A percentile compares a stretch with the other conserved stretches of the same genome.
phyloP scores from a whole-genome alignment of 2,888 invertebrate species.

The Clunio marinus region DNA sequence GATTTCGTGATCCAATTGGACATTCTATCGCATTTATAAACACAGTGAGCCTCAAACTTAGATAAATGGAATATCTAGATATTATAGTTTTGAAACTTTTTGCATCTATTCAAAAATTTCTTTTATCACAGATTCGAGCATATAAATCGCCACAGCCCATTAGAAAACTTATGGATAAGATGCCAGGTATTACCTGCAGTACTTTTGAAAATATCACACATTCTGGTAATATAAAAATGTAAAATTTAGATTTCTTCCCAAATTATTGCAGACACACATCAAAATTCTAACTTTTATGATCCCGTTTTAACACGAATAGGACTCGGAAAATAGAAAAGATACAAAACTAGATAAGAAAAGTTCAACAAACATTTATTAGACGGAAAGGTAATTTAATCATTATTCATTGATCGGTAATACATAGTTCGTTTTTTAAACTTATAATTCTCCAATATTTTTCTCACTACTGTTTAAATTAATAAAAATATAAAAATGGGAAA shows the following conservation, averaged over 20 bases:
- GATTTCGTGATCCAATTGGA: background rate
- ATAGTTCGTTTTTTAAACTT: background rate
- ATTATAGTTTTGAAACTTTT: background rate
- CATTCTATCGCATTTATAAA: conserved; percentile 30
- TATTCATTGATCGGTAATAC: background rate
- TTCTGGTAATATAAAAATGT: background rate
- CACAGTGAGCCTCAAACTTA: conserved; percentile 11
- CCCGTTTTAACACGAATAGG: conserved; percentile 24
- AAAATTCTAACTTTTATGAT: conserved; percentile 35
- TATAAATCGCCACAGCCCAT: background rate
- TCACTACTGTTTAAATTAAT: too few species aligned
- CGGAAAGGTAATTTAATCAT: background rate
- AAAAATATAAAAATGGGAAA: too few species aligned
- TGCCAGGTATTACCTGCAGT: conserved; percentile 28
- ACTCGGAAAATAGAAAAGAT: conserved; percentile 21
- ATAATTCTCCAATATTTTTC: conserved; percentile 35
- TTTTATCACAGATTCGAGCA: conserved; percentile 3
- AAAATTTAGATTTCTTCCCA: background rate
- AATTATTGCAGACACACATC: conserved; percentile 26
- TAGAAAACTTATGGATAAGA: conserved; percentile 6
- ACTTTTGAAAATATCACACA: background rate
- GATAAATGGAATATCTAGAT: too few species aligned
- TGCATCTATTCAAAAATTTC: background rate
- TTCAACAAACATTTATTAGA: background rate
- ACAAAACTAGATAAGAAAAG: background rate